Evolutionary conservation across 2,797 vertebrate species (phyloP).

Genomic region (Apodemus agrarius): DNA sequence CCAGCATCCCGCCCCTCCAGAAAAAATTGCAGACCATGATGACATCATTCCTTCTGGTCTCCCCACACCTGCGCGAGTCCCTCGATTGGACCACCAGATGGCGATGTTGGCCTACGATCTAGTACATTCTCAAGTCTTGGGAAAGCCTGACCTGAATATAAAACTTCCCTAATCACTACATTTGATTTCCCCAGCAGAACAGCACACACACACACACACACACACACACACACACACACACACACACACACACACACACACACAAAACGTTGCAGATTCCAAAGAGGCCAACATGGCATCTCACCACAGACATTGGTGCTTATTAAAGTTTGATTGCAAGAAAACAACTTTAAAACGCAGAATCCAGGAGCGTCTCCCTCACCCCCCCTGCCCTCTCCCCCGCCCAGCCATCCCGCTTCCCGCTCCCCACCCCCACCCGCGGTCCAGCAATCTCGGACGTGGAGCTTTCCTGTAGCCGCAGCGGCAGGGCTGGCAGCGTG

Average conservation of each 20-base stretch:
- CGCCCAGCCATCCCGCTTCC: not conserved
- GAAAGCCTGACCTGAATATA: slow-evolving; percentile 75
- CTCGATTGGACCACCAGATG: slow-evolving; percentile 82
- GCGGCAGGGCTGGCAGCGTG: slow-evolving; percentile 63
- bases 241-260: not conserved
- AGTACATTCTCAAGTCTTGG: not conserved
- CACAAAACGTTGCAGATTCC: not conserved
- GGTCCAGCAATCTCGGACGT: slow-evolving; percentile 58
- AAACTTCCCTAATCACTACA: slow-evolving; percentile 57
- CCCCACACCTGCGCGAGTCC: not conserved
- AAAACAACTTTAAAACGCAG: slow-evolving; percentile 54
- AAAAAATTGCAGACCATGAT: slow-evolving; percentile 21
- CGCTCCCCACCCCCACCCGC: not conserved
- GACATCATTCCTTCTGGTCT: slow-evolving; percentile 40
- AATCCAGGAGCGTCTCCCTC: not conserved
- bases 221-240: too few species aligned
- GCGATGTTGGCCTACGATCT: slow-evolving; percentile 78
- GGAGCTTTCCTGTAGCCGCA: slow-evolving; percentile 71
- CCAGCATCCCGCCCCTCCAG: not conserved
- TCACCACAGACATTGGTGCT: slow-evolving; percentile 49
- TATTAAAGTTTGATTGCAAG: slow-evolving; percentile 70
- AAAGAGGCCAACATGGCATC: slow-evolving; percentile 51
- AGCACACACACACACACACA: not conserved
- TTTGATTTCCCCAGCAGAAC: slow-evolving; percentile 75
- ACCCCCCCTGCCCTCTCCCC: slow-evolving; percentile 38